Base-by-base conservation (phyloP, 2,888 invertebrate species). In the Harmothoe impar region DNA sequence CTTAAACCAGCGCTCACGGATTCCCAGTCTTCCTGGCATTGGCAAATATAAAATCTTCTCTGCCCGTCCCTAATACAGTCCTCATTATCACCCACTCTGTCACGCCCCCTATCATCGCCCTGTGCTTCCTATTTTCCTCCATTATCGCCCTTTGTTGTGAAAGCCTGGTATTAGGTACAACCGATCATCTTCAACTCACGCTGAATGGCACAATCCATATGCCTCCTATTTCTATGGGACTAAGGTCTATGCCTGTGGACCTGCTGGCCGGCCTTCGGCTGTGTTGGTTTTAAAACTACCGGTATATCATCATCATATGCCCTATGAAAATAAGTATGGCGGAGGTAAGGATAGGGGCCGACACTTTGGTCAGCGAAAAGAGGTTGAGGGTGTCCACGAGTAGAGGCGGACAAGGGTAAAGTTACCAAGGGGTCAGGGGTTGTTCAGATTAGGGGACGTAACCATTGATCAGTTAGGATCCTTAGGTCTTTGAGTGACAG, bases 391-490 rank as follows among this genome's bases (percentile, higher is more conserved):
- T 62, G 62, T 62, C 15, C 31, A 31, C 3, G 77, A 29, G 77
- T n/a, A n/a, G 25, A 77, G 77, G 31, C 25, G 17, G 77, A 31
- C 31, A 77, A 25, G 10, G 17, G 77, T 29, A 5, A 62, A 15
- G 20, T 62, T 3, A 3, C 62, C 7, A 62, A 25, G 81, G 43
- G 81, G 81, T 81, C 81, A 81, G 81, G 35, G 81, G 35, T 17
- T 33, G 81, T 12, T 7, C 43, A 35, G 35, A 81, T 81, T 86
- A 52, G 56, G 52, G n/a, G 29, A n/a, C 29, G 31, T 29, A 33
- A 29, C 84, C 29, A 86, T 86, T 86, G 86, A 86, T 86, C 86
- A n/a, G 86, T 25, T 52, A 52, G 43, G 43, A 84, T 84, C 77
- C n/a, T 25, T 31, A 29, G 81, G 56, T 54, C 54, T 86, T 31